Conservation (phyloP, 2,797 vertebrate genomes). For the Australoheros facetus region DNA sequence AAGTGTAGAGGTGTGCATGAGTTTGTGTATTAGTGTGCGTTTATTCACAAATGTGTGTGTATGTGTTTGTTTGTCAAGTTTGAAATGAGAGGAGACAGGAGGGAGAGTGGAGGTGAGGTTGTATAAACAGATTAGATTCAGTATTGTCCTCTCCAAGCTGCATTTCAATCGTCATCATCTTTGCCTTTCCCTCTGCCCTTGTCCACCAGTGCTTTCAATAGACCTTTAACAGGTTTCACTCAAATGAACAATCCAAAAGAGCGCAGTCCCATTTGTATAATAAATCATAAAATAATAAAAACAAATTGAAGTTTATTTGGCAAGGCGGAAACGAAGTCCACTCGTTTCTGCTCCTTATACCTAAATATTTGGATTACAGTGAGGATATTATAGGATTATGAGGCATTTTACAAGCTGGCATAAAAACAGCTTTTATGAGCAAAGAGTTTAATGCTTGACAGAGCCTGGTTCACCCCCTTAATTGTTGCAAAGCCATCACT, state of each 20-base stretch:
- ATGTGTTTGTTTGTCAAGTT: constrained; percentile 62
- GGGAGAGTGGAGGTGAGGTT: constrained; percentile 61
- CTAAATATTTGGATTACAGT: neutral
- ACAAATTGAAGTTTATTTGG: neutral
- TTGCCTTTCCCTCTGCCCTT: constrained; percentile 38
- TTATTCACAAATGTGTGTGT: constrained; percentile 46
- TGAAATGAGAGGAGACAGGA: constrained; percentile 63
- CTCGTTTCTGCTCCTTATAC: neutral
- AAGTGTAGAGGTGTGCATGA: constrained; percentile 22
- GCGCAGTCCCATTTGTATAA: neutral
- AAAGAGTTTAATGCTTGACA: constrained; percentile 7
- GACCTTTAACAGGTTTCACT: constrained; percentile 3
- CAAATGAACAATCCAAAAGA: neutral
- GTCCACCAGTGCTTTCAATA: constrained; percentile 10
- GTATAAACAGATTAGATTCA: constrained; percentile 75
- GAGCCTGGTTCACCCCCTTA: constrained; percentile 3
- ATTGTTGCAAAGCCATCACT: constrained; percentile 28
- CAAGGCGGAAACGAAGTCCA: neutral
- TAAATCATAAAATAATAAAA: neutral
- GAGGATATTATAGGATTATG: neutral
- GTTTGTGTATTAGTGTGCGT: neutral
- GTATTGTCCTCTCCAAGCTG: constrained; percentile 62
- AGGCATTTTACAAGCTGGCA: constrained; percentile 1
- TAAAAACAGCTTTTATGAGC: constrained; percentile 19
- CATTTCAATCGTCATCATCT: constrained; percentile 57